Base-by-base conservation (phyloP, 2,113 vertebrate genomes). In the Tamias sibiricus region DNA sequence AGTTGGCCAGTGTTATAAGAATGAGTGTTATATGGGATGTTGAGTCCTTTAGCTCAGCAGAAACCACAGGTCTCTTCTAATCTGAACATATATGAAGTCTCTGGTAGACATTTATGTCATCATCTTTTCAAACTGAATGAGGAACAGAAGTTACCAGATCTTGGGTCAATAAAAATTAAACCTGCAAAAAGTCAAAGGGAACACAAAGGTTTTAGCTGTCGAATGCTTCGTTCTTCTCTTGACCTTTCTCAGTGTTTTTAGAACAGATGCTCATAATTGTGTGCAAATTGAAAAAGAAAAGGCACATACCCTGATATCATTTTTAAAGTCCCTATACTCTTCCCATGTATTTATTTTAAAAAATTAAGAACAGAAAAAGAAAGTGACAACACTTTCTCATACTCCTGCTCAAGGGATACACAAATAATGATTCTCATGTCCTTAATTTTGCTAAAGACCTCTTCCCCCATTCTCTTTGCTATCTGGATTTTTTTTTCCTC, bases 281-380 rank as follows among this genome's bases (percentile, higher is more conserved):
- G 26, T 91, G 30, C 54, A 47, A 87, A 94, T 12, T 91, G 59
- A 26, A 88, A 84, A 69, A 74, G 62, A 79, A 89, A 95, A 90
- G 42, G 1, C 1, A 9, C 3, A 9, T 26, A 8, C 8, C 52
- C 22, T 28, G 35, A 42, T 40, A 35, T 49, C 66, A n/a, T 64
- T 52, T 64, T 44, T 35, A 69, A n/a, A 89, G n/a, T 79, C 71
- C 20, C 24, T 91, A 82, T 86, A 68, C 37, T 57, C 37, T n/a
- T 68, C 13, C n/a, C 17, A 14, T 80, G 44, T 85, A 80, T 93
- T 68, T 44, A 66, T 57, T 57, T 57, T 57, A 90, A 83, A 69
- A 12, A 64, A 86, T 64, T 88, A 85, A 84, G 85, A 47, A 92
- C 62, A 83, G 24, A 90, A 40, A 30, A 71, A 81, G 32, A 28